These are phyloP conservation scores for Marisa cornuarietis DNA, from an alignment of 1,140 invertebrate genomes.

Conservation along the genomic window DNA sequence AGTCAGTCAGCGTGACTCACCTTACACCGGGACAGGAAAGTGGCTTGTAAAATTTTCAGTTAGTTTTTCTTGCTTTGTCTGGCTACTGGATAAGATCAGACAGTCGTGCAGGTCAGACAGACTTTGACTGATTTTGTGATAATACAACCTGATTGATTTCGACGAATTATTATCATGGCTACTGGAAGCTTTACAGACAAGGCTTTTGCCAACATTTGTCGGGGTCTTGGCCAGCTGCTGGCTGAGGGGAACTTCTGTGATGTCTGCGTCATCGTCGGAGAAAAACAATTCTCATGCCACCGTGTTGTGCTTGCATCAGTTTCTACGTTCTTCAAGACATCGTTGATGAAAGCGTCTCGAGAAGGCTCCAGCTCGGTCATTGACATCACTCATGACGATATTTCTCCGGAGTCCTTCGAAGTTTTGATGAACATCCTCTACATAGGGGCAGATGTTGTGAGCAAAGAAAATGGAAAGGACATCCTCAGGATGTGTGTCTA, in stretches of 20 bases:
- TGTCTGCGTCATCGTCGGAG: background rate
- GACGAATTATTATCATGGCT: no score
- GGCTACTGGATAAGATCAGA: no score
- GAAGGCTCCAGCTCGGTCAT: background rate
- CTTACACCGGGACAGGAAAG: no score
- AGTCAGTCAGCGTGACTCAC: no score
- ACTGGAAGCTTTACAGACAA: background rate
- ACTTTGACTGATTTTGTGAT: no score
- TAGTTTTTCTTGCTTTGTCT: no score
- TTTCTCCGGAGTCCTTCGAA: slow-evolving; percentile 1
- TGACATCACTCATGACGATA: slow-evolving; percentile 6
- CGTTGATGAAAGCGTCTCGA: background rate
- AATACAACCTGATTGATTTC: no score
- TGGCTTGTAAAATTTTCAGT: no score
- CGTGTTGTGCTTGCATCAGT: slow-evolving; percentile 6
- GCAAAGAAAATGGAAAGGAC: background rate
- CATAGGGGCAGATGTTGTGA: background rate
- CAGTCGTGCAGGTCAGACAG: no score
- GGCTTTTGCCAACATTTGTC: background rate
- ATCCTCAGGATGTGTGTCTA: slow-evolving; percentile 10
- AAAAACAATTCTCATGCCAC: slow-evolving; percentile 1
- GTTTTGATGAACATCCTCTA: slow-evolving; percentile 11
- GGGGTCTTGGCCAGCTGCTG: background rate
- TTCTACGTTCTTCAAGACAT: slow-evolving; percentile 1
- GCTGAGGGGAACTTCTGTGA: background rate